Evolutionary conservation across 2,113 vertebrate species (phyloP), one percentile per base, ranked within the genome.

Genomic region (Dasyurus viverrinus): DNA sequence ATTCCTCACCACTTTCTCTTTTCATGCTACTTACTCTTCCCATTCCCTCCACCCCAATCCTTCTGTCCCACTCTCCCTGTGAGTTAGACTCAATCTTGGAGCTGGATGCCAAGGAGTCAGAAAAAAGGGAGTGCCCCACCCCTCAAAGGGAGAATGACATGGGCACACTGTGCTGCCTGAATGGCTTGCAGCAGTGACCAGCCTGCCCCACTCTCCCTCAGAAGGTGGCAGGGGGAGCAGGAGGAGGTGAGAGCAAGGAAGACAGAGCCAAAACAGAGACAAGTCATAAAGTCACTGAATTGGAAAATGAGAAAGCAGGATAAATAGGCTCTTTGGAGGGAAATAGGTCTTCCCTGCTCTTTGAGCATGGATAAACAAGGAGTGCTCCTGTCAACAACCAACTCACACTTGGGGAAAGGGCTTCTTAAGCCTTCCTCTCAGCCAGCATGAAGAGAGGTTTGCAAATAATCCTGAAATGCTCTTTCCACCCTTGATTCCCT

Each of bases 221-320:
- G 54, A 22, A 0, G 0, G 23, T 16, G 53, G 5, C 53, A 0
- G 0, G 22, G 68, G 54, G 25, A 95, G 22, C 91, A 53, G 16
- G 8, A 97, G 48, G 23, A 96, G 91, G 94, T 92, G 95, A 36
- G 36, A 90, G n/a, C 22, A 95, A 19, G 94, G 52, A 97, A 98
- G 93, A 96, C 47, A 52, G 89, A 16, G 89, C 54, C 92, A 68
- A 84, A 98, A 76, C 27, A 90, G 95, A 98, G 97, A 97, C 97
- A 95, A 96, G 90, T 94, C 52, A 53, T 98, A 98, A 98, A 99
- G 92, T 91, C 96, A 97, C 47, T 96, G 97, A 97, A 97, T 96
- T 98, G 97, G 98, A 98, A 98, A 98, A 99, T 98, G 97, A 98
- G 97, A 98, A 98, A 97, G 95, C 60, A 94, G 92, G 92, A 95